Evolutionary conservation across 2,797 vertebrate genomes (phyloP).

Genomic region (Odontamblyopus lacepedii): DNA sequence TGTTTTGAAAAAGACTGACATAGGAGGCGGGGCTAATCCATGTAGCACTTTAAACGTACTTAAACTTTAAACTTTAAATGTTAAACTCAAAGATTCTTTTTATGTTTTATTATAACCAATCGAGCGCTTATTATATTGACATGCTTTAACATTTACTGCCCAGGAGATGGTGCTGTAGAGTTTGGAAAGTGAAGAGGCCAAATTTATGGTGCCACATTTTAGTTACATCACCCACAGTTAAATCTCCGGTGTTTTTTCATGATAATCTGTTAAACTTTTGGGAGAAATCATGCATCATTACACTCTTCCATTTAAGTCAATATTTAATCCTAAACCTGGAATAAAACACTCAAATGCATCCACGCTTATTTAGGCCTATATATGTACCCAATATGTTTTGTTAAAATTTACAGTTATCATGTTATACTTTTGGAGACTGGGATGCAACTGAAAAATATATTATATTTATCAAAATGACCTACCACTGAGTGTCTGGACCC

Average conservation of each 20-base stretch:
- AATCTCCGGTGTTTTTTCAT: not conserved
- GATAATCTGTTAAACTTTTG: not conserved
- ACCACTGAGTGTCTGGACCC: not conserved
- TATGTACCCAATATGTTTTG: too few relatives aligned
- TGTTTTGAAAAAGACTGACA: too few relatives aligned
- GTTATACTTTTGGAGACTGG: not conserved
- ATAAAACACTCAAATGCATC: not conserved
- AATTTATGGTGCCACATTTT: not conserved
- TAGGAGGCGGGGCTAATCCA: too few relatives aligned
- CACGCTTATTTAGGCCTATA: not conserved
- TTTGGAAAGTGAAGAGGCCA: not conserved
- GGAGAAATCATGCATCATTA: not conserved
- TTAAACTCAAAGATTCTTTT: too few relatives aligned
- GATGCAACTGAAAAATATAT: not conserved
- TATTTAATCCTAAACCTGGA: not conserved
- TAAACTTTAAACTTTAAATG: too few relatives aligned
- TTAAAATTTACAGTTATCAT: not conserved
- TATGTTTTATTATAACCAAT: too few relatives aligned
- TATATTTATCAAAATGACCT: too few relatives aligned
- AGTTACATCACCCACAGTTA: not conserved
- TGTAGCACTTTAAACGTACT: too few relatives aligned
- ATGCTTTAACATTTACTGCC: not conserved
- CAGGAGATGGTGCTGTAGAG: not conserved
- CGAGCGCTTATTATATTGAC: too few relatives aligned
- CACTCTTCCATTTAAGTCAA: not conserved